Conservation (phyloP, 2,888 invertebrate species). For the Nephrotoma appendiculata region DNA sequence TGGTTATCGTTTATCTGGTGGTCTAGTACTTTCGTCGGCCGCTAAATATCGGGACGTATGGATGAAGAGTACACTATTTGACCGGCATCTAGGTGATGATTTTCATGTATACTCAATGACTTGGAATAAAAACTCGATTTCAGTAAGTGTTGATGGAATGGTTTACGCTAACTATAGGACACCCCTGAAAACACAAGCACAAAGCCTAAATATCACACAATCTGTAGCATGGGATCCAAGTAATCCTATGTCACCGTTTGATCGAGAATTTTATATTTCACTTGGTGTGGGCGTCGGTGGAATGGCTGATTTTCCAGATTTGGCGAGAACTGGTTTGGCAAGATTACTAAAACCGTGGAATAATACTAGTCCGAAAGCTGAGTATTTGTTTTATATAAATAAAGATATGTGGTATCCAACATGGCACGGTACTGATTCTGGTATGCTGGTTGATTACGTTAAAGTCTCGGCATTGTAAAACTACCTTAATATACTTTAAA, state of each 20-base stretch:
- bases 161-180: slow-evolving; percentile 32
- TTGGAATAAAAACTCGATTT: slow-evolving; percentile 37
- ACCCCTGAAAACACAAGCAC: slow-evolving; percentile 24
- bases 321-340: slow-evolving; percentile 14
- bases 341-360: slow-evolving; percentile 52
- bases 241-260: slow-evolving; percentile 53
- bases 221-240: slow-evolving; percentile 43
- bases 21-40: slow-evolving; percentile 20
- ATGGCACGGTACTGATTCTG: slow-evolving; percentile 43
- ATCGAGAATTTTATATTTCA: slow-evolving; percentile 61
- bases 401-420: slow-evolving; percentile 48
- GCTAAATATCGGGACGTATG: slow-evolving; percentile 28
- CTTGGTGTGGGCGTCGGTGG: slow-evolving; percentile 71
- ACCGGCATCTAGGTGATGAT: slow-evolving; percentile 36
- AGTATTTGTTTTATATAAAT: slow-evolving; percentile 52
- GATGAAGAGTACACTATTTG: slow-evolving; percentile 26
- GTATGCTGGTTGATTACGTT: slow-evolving; percentile 24
- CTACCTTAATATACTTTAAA: background rate
- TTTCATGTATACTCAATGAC: slow-evolving; percentile 55
- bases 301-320: slow-evolving; percentile 52
- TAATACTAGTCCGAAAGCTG: slow-evolving; percentile 49
- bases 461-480: slow-evolving; percentile 24
- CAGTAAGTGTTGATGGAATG: slow-evolving; percentile 38
- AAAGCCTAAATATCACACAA: slow-evolving; percentile 17
- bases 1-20: slow-evolving; percentile 21